Percentiles rank a stretch among this genome's conserved stretches.
phyloP scores from a whole-genome alignment of 2,797 vertebrate species.

The Lepidocolaptes lacrymiger region DNA sequence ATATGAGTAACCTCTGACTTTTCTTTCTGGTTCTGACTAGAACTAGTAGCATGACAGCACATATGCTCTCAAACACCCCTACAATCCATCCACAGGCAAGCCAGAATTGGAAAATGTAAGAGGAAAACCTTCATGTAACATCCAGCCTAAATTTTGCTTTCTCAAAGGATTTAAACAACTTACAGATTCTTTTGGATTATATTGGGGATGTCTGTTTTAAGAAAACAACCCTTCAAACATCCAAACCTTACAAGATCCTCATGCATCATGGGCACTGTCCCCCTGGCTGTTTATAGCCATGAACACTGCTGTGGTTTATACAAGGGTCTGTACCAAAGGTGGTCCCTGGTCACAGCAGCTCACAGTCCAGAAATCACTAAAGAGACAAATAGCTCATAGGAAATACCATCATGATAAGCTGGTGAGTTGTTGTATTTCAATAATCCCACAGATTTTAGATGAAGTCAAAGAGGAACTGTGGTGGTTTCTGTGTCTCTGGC shows the following conservation, averaged over 20 bases:
- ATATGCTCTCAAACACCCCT: fast-evolving
- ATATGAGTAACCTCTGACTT: neutral
- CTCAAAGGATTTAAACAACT: neutral
- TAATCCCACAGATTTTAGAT: neutral
- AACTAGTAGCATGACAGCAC: neutral
- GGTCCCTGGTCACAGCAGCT: neutral
- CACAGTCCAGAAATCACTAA: neutral
- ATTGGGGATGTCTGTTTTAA: neutral
- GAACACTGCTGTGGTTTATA: neutral
- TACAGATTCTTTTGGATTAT: neutral
- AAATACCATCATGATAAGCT: neutral
- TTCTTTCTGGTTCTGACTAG: neutral
- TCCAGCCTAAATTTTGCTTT: neutral
- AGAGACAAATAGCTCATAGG: neutral
- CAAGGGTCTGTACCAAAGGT: neutral
- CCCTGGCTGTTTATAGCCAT: neutral
- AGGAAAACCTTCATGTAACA: neutral
- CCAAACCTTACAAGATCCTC: neutral
- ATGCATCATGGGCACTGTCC: neutral
- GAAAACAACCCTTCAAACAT: neutral
- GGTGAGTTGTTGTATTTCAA: neutral
- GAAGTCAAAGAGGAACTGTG: neutral
- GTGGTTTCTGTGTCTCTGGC: neutral
- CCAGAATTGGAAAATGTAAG: neutral
- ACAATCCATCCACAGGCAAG: neutral